Base-by-base conservation (phyloP, 2,797 vertebrate species). In the Danio jaintianensis region DNA sequence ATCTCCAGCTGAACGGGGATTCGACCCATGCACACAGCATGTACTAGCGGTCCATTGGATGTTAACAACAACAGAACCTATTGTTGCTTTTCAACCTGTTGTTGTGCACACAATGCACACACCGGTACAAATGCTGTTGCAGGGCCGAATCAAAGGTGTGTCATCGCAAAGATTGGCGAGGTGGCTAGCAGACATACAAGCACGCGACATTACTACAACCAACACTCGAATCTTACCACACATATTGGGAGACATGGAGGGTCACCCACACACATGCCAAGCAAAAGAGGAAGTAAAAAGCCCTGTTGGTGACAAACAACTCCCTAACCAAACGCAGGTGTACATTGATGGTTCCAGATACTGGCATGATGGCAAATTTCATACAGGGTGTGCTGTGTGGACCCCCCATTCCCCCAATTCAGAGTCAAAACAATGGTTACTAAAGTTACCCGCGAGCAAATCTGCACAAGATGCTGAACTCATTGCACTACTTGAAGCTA, bases 161-260 rank as follows among this genome's bases (percentile, higher is more conserved):
- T 64, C 40, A 4, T 43, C 62, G 7, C 77, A 62, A 11, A 22
- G 68, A 16, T 42, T 79, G 10, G 55, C 67, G 0, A 61, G 67
- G 43, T 62, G 56, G 67, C 5, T 79, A 18, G 38, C 77, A 59
- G 66, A 71, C 11, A 61, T 71, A 5, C 58, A 79, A 52, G 56
- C 56, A 0, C 0, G 58, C 0, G 29, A 79, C 1, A 52, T 63
- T 2, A 42, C 45, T 4, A 40, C 20, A 36, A 22, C 7, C 3
- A 69, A 70, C 13, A 62, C 3, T 0, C 40, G 15, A 36, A 69
- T 47, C n/a, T 16, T 78, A 0, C 64, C 76, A 45, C 64, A 58
- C 18, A 15, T 78, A 6, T 52, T 69, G 0, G 76, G 64, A 4
- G 53, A 59, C 45, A 36, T 53, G 1, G 59, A 77, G 4, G 75